Evolutionary conservation across 2,113 vertebrate genomes (phyloP), one percentile per base, ranked within the genome.

Genomic region (Ciconia maguari): DNA sequence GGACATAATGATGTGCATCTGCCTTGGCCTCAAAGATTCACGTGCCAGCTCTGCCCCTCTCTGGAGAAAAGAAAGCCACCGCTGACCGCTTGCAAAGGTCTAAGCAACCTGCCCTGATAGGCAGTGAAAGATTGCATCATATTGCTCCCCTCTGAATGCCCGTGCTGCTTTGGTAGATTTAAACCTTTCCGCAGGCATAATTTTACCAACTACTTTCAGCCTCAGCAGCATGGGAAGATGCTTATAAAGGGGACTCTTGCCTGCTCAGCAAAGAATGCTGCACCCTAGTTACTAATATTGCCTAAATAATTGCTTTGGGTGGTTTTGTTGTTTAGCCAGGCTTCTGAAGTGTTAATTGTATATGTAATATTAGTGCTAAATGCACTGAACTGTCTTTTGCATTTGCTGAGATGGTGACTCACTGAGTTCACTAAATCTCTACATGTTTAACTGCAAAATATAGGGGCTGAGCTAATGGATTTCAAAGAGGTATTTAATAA

Each of bases 1-100:
- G 14, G 9, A 14, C 30, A 9, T 3, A 69, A 15, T 0, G 1
- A 57, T 30, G 5, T 22, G 12, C 7, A 19, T 8, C 15, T 51
- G 29, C 29, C 41, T 25, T 25, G 29, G 32, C 44, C 64, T 72
- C 0, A 0, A 49, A 51, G 46, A 62, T 30, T 54, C 48, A 46
- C 6, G 27, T 68, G 51, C 9, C 27, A 58, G 21, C 13, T 95
- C 52, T 72, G 52, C 8, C 26, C 26, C 4, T 44, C 48, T 58
- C 51, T 78, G 18, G 19, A 92, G 38, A 15, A 68, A 72, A 86
- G 27, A 49, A 49, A 68, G 32, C 3, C 66, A 68, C 3, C 0
- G 2, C 38, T 66, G n/a, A 13, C 34, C 51, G 30, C 55, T 57
- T 66, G 30, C 42, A 55, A 44, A 62, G 6, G 15, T 83, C 36